A percentile compares a stretch with the other conserved stretches of the same genome.
These are phyloP conservation scores for Percopsis transmontana DNA, from an alignment of 2,113 vertebrate species.

Conservation along the genomic window DNA sequence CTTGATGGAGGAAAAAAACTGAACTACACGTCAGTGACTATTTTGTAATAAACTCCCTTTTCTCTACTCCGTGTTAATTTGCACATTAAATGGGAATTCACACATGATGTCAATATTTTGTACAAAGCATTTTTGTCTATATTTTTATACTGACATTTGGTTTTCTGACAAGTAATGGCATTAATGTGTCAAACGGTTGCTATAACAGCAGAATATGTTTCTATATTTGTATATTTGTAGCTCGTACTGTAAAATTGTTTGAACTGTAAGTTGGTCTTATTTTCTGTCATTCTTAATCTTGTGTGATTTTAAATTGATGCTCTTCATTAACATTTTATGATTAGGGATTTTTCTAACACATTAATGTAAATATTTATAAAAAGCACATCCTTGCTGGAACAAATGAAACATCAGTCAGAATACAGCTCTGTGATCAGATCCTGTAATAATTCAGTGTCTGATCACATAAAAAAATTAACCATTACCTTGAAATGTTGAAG, in stretches of 20 bases:
- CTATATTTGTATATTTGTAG: conserved; percentile 79
- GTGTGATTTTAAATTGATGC: conserved; percentile 56
- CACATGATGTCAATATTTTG: conserved; percentile 79
- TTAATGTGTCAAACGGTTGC: conserved; percentile 67
- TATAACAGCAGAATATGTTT: conserved; percentile 71
- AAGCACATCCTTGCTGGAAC: conserved; percentile 51
- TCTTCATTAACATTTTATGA: conserved; percentile 60
- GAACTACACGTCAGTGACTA: conserved; percentile 41
- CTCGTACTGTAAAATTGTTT: conserved; percentile 69
- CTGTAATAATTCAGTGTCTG: conserved; percentile 34
- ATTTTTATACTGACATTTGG: conserved; percentile 79
- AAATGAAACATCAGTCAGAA: conserved; percentile 64
- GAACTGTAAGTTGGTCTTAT: conserved; percentile 65
- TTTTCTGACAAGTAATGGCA: conserved; percentile 70
- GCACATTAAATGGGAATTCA: conserved; percentile 75
- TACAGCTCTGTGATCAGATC: conserved; percentile 28
- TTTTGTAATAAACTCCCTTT: conserved; percentile 47
- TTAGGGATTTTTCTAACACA: conserved; percentile 45
- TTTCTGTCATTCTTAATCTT: conserved; percentile 47
- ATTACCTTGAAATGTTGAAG: conserved; percentile 54
- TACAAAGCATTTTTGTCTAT: conserved; percentile 76
- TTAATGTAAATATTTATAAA: conserved; percentile 72
- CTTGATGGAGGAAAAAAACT: conserved; percentile 41
- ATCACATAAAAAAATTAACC: conserved; percentile 41
- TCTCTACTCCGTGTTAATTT: conserved; percentile 74